These are phyloP conservation scores for Psittacula echo DNA, from an alignment of 2,797 vertebrate species.

Conservation along the genomic window DNA sequence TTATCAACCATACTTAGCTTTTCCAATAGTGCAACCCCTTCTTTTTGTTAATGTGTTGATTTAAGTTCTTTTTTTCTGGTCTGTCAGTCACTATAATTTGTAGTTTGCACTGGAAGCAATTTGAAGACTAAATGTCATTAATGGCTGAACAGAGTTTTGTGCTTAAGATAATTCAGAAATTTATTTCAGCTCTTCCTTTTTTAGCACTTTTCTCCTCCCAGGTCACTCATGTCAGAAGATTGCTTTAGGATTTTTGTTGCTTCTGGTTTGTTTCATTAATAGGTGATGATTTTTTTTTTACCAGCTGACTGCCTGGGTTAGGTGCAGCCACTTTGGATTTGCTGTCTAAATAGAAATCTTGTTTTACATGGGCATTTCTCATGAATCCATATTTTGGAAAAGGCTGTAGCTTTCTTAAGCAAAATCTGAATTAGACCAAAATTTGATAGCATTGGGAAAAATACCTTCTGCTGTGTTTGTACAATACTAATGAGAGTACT, in stretches of 20 bases:
- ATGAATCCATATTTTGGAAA: not conserved
- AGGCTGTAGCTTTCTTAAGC: not conserved
- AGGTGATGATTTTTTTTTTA: not conserved
- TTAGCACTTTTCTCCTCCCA: rapidly evolving
- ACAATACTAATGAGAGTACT: not conserved
- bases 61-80: not conserved
- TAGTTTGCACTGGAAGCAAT: not conserved
- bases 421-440: not conserved
- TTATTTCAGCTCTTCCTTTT: not conserved
- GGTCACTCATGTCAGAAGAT: not conserved
- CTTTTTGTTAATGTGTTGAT: not conserved
- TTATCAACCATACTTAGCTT: not conserved
- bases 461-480: not conserved
- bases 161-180: not conserved
- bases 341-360: not conserved
- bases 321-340: not conserved
- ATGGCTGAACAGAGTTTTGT: not conserved
- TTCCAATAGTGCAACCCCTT: not conserved
- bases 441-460: not conserved
- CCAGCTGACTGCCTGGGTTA: not conserved
- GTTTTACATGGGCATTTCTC: not conserved
- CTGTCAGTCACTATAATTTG: not conserved
- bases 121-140: not conserved
- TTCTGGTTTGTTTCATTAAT: not conserved
- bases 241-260: not conserved